Conservation (phyloP, 2,797 vertebrate genomes). For the Harpia harpyja region DNA sequence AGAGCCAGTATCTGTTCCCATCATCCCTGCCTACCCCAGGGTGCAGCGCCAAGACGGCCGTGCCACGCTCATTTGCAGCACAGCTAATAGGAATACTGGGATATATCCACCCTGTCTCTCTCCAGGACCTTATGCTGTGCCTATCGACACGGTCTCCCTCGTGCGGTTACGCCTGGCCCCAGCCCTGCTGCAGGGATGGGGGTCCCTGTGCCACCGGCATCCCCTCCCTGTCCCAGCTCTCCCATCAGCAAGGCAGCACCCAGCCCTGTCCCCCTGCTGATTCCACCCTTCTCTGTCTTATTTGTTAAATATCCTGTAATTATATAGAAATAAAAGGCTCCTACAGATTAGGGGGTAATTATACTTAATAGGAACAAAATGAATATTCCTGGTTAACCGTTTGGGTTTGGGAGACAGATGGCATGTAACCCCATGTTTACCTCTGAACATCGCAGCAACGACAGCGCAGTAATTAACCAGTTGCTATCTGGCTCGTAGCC, state of each 20-base stretch:
- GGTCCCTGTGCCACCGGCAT: rapidly evolving
- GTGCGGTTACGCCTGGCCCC: background rate
- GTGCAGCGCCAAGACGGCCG: rapidly evolving
- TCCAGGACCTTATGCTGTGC: background rate
- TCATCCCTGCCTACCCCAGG: rapidly evolving
- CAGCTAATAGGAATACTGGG: rapidly evolving
- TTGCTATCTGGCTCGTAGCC: slow-evolving; percentile 34
- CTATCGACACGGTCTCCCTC: rapidly evolving
- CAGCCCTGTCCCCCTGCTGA: background rate
- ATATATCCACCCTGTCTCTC: background rate
- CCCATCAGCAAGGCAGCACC: background rate
- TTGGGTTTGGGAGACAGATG: slow-evolving; percentile 69
- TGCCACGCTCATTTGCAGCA: background rate
- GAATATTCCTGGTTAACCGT: slow-evolving; percentile 73
- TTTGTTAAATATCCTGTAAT: slow-evolving; percentile 72
- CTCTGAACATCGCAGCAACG: slow-evolving; percentile 18
- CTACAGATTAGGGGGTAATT: slow-evolving; percentile 72
- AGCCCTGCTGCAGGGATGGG: background rate
- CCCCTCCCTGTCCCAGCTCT: background rate
- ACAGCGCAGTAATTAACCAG: slow-evolving; percentile 37
- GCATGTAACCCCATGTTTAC: slow-evolving; percentile 45
- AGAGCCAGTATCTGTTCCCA: background rate
- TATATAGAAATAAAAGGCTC: slow-evolving; percentile 72
- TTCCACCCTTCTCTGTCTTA: slow-evolving; percentile 2
- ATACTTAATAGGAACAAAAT: slow-evolving; percentile 75